Evolutionary conservation across 2,797 vertebrate species (phyloP), one percentile per base, ranked within the genome.

Genomic region (Pipistrellus pipistrellus): DNA sequence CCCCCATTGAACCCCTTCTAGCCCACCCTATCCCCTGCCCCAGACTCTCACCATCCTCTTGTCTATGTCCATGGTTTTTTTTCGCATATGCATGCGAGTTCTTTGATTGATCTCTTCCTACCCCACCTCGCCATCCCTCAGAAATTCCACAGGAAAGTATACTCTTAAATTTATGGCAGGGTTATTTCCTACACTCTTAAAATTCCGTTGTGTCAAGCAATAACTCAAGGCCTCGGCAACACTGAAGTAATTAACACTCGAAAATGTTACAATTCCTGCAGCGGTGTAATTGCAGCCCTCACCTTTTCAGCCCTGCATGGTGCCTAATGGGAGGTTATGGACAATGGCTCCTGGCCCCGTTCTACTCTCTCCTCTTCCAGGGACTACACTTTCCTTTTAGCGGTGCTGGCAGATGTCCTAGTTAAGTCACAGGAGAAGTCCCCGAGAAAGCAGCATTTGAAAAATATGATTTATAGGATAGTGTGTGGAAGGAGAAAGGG

Each of bases 241-340:
- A 32, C 25, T 27, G 71, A 91, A 46, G 81, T 90, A 82, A 96
- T 93, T 93, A 96, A 84, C 73, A 68, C 57, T 68, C 55, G 89
- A 93, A 73, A 85, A 72, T 62, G 53, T 57, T 88, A 32, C 14
- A 53, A 9, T 32, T 84, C 53, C 68, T 53, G 7, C n/a, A 80
- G 77, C 76, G 46, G 30, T 48, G 11, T 59, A 75, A 92, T 77
- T 48, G 77, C 69, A 90, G 44, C 30, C 53, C 55, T 85, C 18
- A 10, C 41, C 35, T 85, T 75, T 82, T 48, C 32, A 38, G 27
- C 32, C 18, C 30, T 57, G 64, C 14, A 2, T 27, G 78, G 25
- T 59, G 38, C 35, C 76, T 96, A 59, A 85, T 2, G 80, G 66
- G n/a, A 90, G 76, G 91, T 72, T 41, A 11, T 11, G 17, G 83